phyloP scores from a whole-genome alignment of 2,113 vertebrate genomes.

The Hippocampus abdominalis region DNA sequence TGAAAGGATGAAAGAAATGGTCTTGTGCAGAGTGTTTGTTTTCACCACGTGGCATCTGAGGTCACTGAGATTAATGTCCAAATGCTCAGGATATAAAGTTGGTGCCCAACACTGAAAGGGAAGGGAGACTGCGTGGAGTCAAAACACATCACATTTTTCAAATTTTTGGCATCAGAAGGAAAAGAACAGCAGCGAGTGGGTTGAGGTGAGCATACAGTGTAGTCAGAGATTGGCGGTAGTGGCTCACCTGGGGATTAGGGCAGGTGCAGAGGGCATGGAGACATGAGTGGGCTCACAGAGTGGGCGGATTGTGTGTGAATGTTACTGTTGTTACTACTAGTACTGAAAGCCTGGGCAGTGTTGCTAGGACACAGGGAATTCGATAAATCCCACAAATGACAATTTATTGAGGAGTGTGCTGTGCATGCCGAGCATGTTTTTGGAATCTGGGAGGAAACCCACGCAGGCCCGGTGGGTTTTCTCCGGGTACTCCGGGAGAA shows the following conservation, averaged over 20 bases:
- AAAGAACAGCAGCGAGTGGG: constrained; percentile 34
- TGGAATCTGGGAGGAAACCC: too few species aligned
- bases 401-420: constrained; percentile 20
- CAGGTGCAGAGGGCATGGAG: constrained; percentile 44
- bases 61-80: not conserved
- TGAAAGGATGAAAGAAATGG: constrained; percentile 1
- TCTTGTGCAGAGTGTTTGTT: constrained; percentile 3
- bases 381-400: constrained; percentile 50
- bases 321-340: constrained; percentile 29
- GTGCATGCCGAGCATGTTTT: too few species aligned
- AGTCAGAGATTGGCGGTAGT: constrained; percentile 29
- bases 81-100: constrained; percentile 9
- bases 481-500: too few species aligned
- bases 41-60: not conserved
- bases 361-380: constrained; percentile 71
- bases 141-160: not conserved
- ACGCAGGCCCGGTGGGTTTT: too few species aligned
- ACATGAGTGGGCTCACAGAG: constrained; percentile 42
- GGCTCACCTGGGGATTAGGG: constrained; percentile 58
- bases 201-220: constrained; percentile 35
- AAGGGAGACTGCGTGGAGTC: not conserved
- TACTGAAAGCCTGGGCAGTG: constrained; percentile 58
- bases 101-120: not conserved
- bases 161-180: constrained; percentile 20
- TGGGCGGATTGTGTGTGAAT: constrained; percentile 52